phyloP scores from a whole-genome alignment of 35 echinoderm and acorn worm genomes.

The Lytechinus variegatus region DNA sequence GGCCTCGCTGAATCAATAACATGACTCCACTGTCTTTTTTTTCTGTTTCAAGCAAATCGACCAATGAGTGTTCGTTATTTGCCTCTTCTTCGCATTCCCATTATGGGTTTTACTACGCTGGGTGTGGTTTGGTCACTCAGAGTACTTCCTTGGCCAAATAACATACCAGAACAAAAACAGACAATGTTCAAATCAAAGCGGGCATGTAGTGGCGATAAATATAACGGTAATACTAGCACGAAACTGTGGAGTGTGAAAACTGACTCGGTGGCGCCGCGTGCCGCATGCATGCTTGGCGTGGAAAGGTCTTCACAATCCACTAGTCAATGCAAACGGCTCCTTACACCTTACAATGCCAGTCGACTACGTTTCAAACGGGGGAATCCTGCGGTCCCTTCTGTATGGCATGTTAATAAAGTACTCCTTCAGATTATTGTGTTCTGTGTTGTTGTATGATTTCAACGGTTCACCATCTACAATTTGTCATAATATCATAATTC shows the following conservation, averaged over 20 bases:
- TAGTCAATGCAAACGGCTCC: background rate
- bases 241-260: background rate
- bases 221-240: background rate
- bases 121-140: background rate
- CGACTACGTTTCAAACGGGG: no score
- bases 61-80: constrained; percentile 2
- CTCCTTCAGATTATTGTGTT: no score
- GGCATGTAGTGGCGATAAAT: background rate
- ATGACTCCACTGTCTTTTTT: constrained; percentile 4
- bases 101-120: background rate
- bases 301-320: background rate
- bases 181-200: background rate
- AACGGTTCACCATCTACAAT: no score
- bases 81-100: background rate
- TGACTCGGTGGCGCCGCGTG: background rate
- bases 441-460: no score
- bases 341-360: background rate
- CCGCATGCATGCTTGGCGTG: background rate
- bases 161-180: background rate
- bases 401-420: no score
- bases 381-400: no score
- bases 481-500: no score
- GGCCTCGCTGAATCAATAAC: constrained; percentile 16
- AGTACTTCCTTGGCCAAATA: background rate
- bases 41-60: background rate